Percentiles rank a stretch among this genome's conserved stretches.
Conservation (phyloP, 2,888 invertebrate genomes). For the Hirudinaria manillensis region DNA sequence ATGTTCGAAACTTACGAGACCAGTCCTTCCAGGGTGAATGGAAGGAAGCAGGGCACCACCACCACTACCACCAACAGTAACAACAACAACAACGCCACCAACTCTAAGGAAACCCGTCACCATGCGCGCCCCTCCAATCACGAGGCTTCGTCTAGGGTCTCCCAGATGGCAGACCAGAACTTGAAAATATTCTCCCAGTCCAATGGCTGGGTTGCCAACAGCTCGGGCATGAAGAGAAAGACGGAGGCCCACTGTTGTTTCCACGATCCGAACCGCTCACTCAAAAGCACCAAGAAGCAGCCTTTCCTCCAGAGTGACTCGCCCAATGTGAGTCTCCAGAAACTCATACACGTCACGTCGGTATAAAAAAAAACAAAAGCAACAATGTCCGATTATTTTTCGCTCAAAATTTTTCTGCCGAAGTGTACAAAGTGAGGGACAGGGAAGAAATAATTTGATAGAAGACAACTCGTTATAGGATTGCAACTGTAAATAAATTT, state of each 20-base stretch:
- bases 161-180: neutral
- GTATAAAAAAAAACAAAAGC: conserved; percentile 17
- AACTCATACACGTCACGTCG: conserved; percentile 32
- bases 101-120: neutral
- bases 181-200: neutral
- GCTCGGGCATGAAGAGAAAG: neutral
- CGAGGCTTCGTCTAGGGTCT: neutral
- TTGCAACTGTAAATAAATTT: neutral
- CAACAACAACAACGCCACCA: neutral
- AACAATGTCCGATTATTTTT: neutral
- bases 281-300: conserved; percentile 16
- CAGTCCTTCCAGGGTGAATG: conserved; percentile 18
- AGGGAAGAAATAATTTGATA: neutral
- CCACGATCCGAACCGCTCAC: neutral
- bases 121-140: neutral
- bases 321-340: conserved; percentile 15
- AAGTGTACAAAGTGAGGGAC: neutral
- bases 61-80: neutral
- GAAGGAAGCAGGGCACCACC: neutral
- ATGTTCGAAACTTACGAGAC: conserved; percentile 24
- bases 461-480: neutral
- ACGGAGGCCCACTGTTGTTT: neutral
- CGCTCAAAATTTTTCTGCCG: neutral
- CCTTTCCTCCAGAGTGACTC: neutral
- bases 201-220: neutral